Evolutionary conservation across 1,140 invertebrate species (phyloP).

Genomic region (Geopemphigus sp.): DNA sequence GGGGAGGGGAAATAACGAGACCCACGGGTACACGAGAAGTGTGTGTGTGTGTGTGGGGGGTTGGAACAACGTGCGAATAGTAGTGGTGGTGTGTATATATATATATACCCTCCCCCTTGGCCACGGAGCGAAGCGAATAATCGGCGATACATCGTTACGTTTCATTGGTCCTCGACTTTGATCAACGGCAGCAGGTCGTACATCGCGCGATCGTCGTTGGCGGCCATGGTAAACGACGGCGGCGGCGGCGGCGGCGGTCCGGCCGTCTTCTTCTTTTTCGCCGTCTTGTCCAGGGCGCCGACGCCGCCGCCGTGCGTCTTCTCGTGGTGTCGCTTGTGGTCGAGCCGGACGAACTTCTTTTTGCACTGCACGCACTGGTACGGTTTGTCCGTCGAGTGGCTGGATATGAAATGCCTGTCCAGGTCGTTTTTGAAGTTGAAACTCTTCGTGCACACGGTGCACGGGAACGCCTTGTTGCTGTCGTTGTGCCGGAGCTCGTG

Average conservation of each 20-base stretch:
- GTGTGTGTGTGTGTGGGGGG: too few relatives aligned
- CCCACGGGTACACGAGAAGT: too few relatives aligned
- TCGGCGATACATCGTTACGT: too few relatives aligned
- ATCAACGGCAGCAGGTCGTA: background rate
- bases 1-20: too few relatives aligned
- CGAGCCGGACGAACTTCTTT: constrained; percentile 87
- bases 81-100: too few relatives aligned
- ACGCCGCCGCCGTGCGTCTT: constrained; percentile 71
- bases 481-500: constrained; percentile 72
- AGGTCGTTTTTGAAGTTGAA: constrained; percentile 91
- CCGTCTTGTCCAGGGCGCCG: constrained; percentile 53
- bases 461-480: constrained; percentile 84
- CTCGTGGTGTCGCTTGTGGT: constrained; percentile 91
- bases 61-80: background rate
- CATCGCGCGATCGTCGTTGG: background rate
- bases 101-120: too few relatives aligned
- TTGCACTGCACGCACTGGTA: constrained; percentile 76
- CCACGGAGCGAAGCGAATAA: too few relatives aligned
- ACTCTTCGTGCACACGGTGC: constrained; percentile 81
- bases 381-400: constrained; percentile 72
- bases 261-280: constrained; percentile 24
- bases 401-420: constrained; percentile 75
- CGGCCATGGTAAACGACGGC: too few relatives aligned
- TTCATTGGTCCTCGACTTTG: background rate
- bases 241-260: background rate